Base-by-base conservation (phyloP, 2,797 vertebrate genomes). In the Clangula hyemalis region DNA sequence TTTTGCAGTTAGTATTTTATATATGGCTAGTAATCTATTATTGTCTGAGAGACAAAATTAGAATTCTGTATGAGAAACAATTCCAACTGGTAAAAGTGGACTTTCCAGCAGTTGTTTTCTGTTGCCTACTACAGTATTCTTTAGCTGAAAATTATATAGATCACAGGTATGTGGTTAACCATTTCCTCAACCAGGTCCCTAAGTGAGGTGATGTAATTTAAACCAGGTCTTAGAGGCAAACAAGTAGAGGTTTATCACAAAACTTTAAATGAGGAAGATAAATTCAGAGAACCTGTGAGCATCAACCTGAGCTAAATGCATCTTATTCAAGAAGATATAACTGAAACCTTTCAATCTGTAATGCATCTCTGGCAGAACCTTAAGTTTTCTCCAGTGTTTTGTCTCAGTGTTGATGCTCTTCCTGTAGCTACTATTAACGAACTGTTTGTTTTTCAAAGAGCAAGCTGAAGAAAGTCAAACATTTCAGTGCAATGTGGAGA, bases 81-180 rank as follows among this genome's bases (percentile, higher is more conserved):
- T 34, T 93, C 53, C 43, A 92, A 71, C 47, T 51, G 80, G 87
- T 65, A 95, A 93, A 85, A 93, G n/a, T 61, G 56, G 51, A 73
- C 64, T 94, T 95, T 89, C 7, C 58, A 93, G 73, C 47, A 78
- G 66, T 87, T 93, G 47, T 79, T 97, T 96, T 94, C 82, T 88
- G 7, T 97, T 96, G 94, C 11, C 30, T 34, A 54, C 7, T 83
- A 24, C 53, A 94, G 75, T 95, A 87, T 78, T 90, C 74, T 95
- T 94, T 69, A 96, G 56, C 84, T 96, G 77, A 85, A 96, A 95
- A 96, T 95, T 95, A 85, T 56, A 79, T 18, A 85, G 84, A 95
- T 94, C 71, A 94, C 82, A 96, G 96, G 73, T 39, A 47, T 70
- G 87, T 11, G 24, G 74, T 77, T 96, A 96, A 96, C 62, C 30